Percentiles rank a stretch among this genome's conserved stretches.
phyloP scores from a whole-genome alignment of 2,113 vertebrate genomes.

The Lagopus leucura region DNA sequence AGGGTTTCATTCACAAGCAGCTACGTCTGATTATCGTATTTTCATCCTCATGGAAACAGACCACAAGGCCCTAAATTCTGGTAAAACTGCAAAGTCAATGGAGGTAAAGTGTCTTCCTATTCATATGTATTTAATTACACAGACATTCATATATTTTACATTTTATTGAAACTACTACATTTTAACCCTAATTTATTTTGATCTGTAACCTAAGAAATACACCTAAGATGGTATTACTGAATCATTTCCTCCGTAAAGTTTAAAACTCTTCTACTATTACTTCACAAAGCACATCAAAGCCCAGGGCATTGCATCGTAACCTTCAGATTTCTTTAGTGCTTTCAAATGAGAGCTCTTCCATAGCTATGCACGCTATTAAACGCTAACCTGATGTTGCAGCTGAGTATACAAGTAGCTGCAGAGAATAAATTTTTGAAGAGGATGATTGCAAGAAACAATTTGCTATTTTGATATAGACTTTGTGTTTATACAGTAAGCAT shows the following conservation, averaged over 20 bases:
- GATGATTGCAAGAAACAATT: background rate
- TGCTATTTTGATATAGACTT: background rate
- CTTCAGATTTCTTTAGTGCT: background rate
- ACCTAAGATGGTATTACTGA: background rate
- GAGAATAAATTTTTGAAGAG: background rate
- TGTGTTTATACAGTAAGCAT: background rate
- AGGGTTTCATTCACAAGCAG: background rate
- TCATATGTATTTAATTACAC: background rate
- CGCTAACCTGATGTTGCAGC: slow-evolving; percentile 8
- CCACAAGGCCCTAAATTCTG: background rate
- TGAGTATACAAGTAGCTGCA: background rate
- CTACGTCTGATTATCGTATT: background rate
- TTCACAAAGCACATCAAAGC: background rate
- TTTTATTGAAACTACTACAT: background rate
- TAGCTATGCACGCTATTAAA: background rate
- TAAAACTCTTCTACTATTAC: background rate
- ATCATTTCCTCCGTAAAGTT: slow-evolving; percentile 18
- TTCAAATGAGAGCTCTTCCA: background rate
- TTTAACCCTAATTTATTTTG: background rate
- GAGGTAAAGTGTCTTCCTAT: background rate
- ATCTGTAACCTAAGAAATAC: background rate
- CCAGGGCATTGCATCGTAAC: background rate
- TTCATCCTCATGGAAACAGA: background rate
- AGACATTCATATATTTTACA: background rate
- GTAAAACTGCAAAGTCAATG: background rate